Percentiles rank a stretch among this genome's conserved stretches.
phyloP scores from a whole-genome alignment of 2,113 vertebrate species.

The Albula goreensis region DNA sequence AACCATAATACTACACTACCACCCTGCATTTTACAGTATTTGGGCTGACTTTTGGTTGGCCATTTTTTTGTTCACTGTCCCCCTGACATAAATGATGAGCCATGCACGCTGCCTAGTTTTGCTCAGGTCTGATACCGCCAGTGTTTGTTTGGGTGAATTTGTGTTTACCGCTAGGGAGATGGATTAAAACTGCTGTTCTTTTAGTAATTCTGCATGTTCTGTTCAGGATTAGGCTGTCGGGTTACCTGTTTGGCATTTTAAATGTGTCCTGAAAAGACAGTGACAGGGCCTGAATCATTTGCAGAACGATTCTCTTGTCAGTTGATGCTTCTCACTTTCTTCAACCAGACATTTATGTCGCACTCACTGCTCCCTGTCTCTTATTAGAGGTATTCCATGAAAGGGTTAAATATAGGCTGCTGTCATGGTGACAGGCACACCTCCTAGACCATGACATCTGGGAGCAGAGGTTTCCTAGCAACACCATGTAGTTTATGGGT shows the following conservation, averaged over 20 bases:
- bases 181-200: background rate
- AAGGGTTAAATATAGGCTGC: constrained; percentile 45
- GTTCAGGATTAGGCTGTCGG: background rate
- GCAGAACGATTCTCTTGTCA: background rate
- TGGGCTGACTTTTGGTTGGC: too few relatives aligned
- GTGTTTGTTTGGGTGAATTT: background rate
- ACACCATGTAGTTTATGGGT: constrained; percentile 37
- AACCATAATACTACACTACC: background rate
- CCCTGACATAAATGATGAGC: background rate
- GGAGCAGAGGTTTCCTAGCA: constrained; percentile 56
- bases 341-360: background rate
- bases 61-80: background rate
- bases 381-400: constrained; percentile 8
- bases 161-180: background rate
- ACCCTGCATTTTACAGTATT: too few relatives aligned
- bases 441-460: constrained; percentile 40
- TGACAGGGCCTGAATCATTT: background rate
- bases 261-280: constrained; percentile 1
- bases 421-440: constrained; percentile 60
- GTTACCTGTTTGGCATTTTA: background rate
- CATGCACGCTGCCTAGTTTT: background rate
- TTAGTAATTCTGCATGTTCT: background rate
- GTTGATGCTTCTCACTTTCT: background rate
- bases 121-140: background rate
- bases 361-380: background rate